Conservation (phyloP, 2,888 invertebrate species). For the Oxycera nigricornis region DNA sequence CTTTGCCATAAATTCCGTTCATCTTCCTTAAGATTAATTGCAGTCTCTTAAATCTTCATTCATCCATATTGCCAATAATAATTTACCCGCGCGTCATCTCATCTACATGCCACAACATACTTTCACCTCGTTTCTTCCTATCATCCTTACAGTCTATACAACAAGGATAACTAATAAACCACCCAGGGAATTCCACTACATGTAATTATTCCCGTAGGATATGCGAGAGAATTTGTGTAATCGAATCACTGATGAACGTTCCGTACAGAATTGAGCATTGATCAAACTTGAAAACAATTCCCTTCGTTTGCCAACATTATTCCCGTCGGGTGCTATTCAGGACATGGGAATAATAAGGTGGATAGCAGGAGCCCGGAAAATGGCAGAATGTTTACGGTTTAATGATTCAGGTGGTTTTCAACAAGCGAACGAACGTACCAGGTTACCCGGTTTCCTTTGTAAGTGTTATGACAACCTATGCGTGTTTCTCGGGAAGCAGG, state of each 20-base stretch:
- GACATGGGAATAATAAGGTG: not conserved
- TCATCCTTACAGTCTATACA: no score
- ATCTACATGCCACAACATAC: not conserved
- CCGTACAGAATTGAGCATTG: constrained; percentile 20
- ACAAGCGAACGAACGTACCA: not conserved
- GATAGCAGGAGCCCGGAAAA: not conserved
- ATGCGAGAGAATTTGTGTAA: constrained; percentile 37
- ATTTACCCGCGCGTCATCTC: constrained; percentile 15
- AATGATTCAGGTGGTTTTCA: not conserved
- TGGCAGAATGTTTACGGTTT: constrained; percentile 26
- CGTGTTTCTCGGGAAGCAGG: constrained; percentile 21
- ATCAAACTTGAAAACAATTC: constrained; percentile 38
- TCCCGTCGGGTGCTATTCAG: not conserved
- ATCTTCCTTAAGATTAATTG: constrained; percentile 13
- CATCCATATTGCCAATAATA: constrained; percentile 19
- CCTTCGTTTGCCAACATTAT: constrained; percentile 14
- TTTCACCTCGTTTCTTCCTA: not conserved
- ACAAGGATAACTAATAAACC: constrained; percentile 17
- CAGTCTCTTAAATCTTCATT: constrained; percentile 6
- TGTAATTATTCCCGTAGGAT: constrained; percentile 38
- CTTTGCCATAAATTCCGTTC: no score
- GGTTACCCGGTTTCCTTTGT: constrained; percentile 16
- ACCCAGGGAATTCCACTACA: constrained; percentile 33
- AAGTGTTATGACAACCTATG: constrained; percentile 39
- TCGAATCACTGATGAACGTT: constrained; percentile 34